Evolutionary conservation across 2,888 invertebrate genomes (phyloP).

Genomic region (Apamea anceps): DNA sequence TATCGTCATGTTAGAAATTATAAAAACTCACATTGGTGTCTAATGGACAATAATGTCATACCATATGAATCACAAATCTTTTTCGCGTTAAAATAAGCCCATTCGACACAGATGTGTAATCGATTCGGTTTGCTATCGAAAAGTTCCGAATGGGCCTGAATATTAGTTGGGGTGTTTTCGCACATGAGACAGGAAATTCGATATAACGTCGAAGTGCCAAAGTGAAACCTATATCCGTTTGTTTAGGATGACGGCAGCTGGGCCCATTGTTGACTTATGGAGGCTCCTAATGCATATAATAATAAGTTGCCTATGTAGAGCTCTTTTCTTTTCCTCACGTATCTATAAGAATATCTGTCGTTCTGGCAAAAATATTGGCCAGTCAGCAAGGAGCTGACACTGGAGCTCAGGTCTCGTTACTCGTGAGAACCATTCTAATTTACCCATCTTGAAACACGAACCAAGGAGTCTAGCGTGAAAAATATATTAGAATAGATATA

Average conservation of each 20-base stretch:
- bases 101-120: slow-evolving; percentile 21
- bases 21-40: background rate
- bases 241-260: slow-evolving; percentile 62
- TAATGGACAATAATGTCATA: background rate
- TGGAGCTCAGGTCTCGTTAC: background rate
- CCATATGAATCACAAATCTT: background rate
- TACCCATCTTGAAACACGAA: background rate
- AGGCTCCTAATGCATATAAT: slow-evolving; percentile 37
- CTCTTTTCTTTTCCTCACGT: background rate
- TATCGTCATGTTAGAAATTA: no score
- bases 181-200: slow-evolving; percentile 52
- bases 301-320: slow-evolving; percentile 10
- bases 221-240: slow-evolving; percentile 59
- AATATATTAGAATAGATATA: no score
- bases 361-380: background rate
- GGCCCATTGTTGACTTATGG: slow-evolving; percentile 36
- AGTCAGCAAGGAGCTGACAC: background rate
- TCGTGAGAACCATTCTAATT: background rate
- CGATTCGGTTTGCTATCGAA: slow-evolving; percentile 22
- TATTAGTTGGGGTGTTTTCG: slow-evolving; percentile 38
- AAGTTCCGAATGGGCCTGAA: slow-evolving; percentile 7
- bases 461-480: background rate
- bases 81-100: background rate
- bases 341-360: slow-evolving; percentile 1
- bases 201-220: slow-evolving; percentile 56